Percentiles rank a stretch among this genome's conserved stretches.
phyloP scores from a whole-genome alignment of 2,888 invertebrate genomes.

The Agonopterix arenella region DNA sequence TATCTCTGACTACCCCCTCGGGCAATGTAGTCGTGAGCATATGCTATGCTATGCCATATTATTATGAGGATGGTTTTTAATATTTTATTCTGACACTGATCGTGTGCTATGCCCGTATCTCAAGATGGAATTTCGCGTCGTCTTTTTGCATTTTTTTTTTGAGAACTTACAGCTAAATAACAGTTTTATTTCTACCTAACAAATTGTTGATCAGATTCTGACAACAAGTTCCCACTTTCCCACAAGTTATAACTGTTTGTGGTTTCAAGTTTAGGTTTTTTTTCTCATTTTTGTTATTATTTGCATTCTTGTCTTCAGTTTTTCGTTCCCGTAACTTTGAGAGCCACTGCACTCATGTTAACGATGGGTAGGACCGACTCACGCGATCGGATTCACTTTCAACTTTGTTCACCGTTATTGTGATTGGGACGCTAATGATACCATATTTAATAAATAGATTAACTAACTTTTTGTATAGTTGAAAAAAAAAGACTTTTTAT shows the following conservation, averaged over 20 bases:
- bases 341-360: conserved; percentile 24
- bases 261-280: background rate
- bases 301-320: background rate
- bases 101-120: background rate
- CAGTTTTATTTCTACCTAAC: too few species aligned
- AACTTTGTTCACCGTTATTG: conserved; percentile 11
- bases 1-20: too few species aligned
- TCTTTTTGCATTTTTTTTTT: too few species aligned
- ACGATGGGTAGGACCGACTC: conserved; percentile 29
- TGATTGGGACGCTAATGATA: conserved; percentile 6
- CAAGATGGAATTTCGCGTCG: background rate
- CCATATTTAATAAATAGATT: conserved; percentile 1
- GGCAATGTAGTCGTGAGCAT: too few species aligned
- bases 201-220: too few species aligned
- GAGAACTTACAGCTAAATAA: too few species aligned
- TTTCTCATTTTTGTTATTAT: background rate
- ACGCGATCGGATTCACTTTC: conserved; percentile 46
- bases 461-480: too few species aligned
- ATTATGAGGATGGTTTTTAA: too few species aligned
- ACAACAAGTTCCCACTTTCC: too few species aligned
- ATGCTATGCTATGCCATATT: too few species aligned
- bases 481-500: too few species aligned
- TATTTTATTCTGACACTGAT: background rate
- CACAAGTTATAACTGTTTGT: too few species aligned
- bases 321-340: background rate